These are phyloP conservation scores for Coluber constrictor DNA, from an alignment of 2,797 vertebrate species.

Conservation along the genomic window DNA sequence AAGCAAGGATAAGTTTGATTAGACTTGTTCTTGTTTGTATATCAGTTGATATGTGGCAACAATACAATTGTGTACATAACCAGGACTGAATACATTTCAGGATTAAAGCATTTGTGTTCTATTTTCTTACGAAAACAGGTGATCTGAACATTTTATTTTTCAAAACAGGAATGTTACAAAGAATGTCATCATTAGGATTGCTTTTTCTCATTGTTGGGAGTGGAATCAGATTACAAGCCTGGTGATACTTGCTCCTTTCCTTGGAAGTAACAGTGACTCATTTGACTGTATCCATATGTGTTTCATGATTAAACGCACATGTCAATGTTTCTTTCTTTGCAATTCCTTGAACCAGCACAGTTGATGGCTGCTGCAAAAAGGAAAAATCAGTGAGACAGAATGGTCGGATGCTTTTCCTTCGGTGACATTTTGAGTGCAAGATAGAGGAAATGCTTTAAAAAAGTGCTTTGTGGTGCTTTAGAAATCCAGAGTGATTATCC, in stretches of 20 bases:
- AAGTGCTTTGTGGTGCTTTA: neutral
- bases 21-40: neutral
- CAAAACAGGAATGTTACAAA: neutral
- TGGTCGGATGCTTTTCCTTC: neutral
- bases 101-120: accelerated
- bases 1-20: neutral
- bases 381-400: constrained; percentile 33
- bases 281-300: constrained; percentile 58
- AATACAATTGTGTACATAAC: accelerated
- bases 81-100: neutral
- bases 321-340: constrained; percentile 25
- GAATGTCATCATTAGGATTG: constrained; percentile 2
- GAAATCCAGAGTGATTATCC: neutral
- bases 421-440: neutral
- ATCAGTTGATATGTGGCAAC: neutral
- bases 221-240: accelerated
- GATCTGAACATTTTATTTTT: constrained; percentile 1
- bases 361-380: constrained; percentile 34
- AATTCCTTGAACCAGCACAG: constrained; percentile 31
- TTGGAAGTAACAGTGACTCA: constrained; percentile 31
- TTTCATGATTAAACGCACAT: constrained; percentile 60
- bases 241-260: constrained; percentile 25
- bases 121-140: neutral
- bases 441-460: neutral
- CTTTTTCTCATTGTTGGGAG: neutral